Evolutionary conservation across 2,113 vertebrate genomes (phyloP).

Genomic region (Etia nguti): DNA sequence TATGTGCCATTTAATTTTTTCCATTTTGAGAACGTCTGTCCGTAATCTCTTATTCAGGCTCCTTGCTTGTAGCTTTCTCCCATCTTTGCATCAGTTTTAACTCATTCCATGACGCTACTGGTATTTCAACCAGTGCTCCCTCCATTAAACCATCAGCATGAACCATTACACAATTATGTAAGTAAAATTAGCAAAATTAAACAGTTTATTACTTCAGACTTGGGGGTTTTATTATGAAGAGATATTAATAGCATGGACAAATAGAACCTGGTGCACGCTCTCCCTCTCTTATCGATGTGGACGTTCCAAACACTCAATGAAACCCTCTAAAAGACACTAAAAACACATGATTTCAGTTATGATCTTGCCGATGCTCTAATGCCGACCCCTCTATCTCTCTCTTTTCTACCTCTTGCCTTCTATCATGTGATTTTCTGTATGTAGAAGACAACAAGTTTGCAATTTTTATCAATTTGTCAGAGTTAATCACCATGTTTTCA

Average conservation of each 20-base stretch:
- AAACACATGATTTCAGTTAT: not conserved
- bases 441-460: no score
- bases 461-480: no score
- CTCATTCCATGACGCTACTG: not conserved
- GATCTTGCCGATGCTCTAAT: not conserved
- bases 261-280: not conserved
- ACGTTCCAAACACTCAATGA: not conserved
- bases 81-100: not conserved
- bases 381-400: not conserved
- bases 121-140: not conserved
- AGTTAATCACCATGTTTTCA: no score
- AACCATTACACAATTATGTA: not conserved
- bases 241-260: not conserved
- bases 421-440: not conserved
- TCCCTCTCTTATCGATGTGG: not conserved
- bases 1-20: not conserved
- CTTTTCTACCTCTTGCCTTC: not conserved
- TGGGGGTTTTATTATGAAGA: not conserved
- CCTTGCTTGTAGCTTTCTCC: not conserved
- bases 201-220: not conserved
- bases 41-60: not conserved
- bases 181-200: not conserved
- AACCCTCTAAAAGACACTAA: not conserved
- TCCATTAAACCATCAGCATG: not conserved
- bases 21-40: not conserved